phyloP scores from a whole-genome alignment of 1,140 invertebrate species.

The Drosophila truncata region DNA sequence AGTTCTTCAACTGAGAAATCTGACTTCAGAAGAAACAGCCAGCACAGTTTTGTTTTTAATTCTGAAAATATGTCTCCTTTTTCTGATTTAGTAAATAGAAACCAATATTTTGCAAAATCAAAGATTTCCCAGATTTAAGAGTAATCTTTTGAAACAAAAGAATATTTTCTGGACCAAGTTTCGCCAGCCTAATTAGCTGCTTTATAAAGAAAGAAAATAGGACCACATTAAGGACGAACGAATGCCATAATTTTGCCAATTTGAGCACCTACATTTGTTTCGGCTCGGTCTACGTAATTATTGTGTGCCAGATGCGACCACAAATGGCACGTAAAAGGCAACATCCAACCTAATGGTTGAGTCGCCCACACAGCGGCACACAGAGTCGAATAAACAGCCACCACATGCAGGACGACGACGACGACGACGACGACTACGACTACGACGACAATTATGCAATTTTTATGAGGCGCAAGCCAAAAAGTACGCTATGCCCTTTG shows the following conservation, averaged over 20 bases:
- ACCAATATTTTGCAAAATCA: not conserved
- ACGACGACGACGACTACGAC: slow-evolving; percentile 3
- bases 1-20: not conserved
- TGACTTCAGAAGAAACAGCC: not conserved
- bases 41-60: not conserved
- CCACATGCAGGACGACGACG: slow-evolving; percentile 40
- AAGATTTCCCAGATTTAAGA: not conserved
- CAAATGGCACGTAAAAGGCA: slow-evolving; percentile 72
- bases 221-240: slow-evolving; percentile 20
- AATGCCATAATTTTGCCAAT: slow-evolving; percentile 42
- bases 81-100: not conserved
- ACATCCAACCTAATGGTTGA: slow-evolving; percentile 53
- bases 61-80: not conserved
- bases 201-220: slow-evolving; percentile 29
- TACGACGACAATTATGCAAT: slow-evolving; percentile 74
- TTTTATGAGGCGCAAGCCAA: slow-evolving; percentile 69
- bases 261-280: slow-evolving; percentile 44
- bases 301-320: slow-evolving; percentile 66
- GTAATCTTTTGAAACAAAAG: not conserved
- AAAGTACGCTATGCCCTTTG: slow-evolving; percentile 67
- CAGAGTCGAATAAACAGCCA: slow-evolving; percentile 6
- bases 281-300: slow-evolving; percentile 35
- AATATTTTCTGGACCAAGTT: not conserved
- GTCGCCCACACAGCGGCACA: slow-evolving; percentile 30
- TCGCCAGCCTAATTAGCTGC: slow-evolving; percentile 26